These are phyloP conservation scores for Epicauta chinensis DNA, from an alignment of 1,140 invertebrate species.

Conservation along the genomic window DNA sequence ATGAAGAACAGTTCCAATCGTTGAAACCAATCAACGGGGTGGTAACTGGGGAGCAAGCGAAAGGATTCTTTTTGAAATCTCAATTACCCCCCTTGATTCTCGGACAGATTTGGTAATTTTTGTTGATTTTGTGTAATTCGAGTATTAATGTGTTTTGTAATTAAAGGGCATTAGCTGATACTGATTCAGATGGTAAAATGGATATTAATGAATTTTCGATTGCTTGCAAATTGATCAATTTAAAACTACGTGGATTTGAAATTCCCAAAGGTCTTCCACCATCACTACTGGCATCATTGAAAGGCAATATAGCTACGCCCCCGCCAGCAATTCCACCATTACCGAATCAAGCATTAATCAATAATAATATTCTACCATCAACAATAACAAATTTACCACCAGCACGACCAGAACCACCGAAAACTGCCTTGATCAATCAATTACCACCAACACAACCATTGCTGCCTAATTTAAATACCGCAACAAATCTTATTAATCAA, in stretches of 20 bases:
- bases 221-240: constrained; percentile 93
- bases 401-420: constrained; percentile 45
- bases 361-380: background rate
- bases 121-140: background rate
- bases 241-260: constrained; percentile 87
- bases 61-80: constrained; percentile 88
- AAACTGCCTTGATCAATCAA: constrained; percentile 23
- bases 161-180: constrained; percentile 83
- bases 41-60: constrained; percentile 90
- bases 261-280: constrained; percentile 80
- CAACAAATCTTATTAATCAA: constrained; percentile 16
- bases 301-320: constrained; percentile 36
- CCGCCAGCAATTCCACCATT: constrained; percentile 42
- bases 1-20: constrained; percentile 86
- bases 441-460: constrained; percentile 26
- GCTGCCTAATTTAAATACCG: constrained; percentile 11
- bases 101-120: constrained; percentile 86
- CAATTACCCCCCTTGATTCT: constrained; percentile 81
- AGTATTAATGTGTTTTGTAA: background rate
- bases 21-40: constrained; percentile 82
- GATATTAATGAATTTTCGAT: constrained; percentile 96
- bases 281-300: constrained; percentile 60
- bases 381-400: constrained; percentile 33
- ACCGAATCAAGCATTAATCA: constrained; percentile 32
- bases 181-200: constrained; percentile 95